These are phyloP conservation scores for Lepilemur septentrionalis DNA, from an alignment of 2,797 vertebrate genomes.

Conservation along the genomic window DNA sequence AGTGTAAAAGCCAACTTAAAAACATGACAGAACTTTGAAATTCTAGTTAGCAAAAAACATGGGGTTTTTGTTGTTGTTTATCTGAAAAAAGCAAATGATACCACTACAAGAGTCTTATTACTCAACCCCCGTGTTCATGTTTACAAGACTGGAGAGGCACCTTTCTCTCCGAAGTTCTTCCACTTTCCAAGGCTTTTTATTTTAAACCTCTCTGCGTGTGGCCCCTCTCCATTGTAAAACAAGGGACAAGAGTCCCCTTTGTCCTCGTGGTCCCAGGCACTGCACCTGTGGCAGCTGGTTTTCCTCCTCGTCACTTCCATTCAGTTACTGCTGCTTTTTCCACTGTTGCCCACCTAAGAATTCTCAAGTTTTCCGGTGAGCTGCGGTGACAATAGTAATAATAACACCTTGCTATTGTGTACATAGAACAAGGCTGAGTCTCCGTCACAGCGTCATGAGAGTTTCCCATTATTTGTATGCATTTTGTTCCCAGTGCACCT, in stretches of 20 bases:
- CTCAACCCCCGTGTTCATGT: fast-evolving
- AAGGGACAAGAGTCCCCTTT: not conserved
- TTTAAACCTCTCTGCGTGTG: not conserved
- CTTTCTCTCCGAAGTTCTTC: fast-evolving
- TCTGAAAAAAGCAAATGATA: not conserved
- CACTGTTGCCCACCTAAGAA: not conserved
- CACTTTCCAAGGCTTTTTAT: not conserved
- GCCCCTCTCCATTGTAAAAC: fast-evolving
- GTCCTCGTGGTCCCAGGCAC: not conserved
- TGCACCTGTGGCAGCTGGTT: too few species aligned
- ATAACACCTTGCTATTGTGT: not conserved
- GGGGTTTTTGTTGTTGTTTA: not conserved
- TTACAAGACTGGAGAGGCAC: fast-evolving
- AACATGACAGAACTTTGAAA: not conserved
- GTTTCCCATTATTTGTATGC: fast-evolving
- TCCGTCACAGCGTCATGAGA: not conserved
- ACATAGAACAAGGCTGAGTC: not conserved
- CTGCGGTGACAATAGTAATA: fast-evolving
- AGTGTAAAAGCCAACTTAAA: not conserved
- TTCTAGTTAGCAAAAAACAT: not conserved
- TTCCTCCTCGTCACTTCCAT: not conserved
- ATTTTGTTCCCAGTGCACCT: not conserved
- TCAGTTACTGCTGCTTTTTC: not conserved
- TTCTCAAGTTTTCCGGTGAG: not conserved
- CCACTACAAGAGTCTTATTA: not conserved